A percentile compares a stretch with the other conserved stretches of the same genome.
Conservation (phyloP, 2,113 vertebrate species). For the Raphicerus campestris region DNA sequence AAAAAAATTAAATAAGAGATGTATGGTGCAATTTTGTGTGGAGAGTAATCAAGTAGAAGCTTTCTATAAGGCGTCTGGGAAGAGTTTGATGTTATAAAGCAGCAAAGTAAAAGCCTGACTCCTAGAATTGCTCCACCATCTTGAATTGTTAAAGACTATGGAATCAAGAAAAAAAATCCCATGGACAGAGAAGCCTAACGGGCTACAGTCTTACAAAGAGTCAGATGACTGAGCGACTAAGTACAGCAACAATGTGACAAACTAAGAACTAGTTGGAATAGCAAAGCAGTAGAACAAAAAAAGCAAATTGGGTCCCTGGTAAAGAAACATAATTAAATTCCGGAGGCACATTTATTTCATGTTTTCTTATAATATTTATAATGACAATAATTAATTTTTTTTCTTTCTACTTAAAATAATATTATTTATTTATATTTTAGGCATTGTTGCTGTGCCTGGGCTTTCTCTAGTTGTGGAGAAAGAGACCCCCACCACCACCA, state of each 20-base stretch:
- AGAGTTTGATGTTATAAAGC: neutral
- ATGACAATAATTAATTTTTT: neutral
- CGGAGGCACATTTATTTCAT: neutral
- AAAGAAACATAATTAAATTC: neutral
- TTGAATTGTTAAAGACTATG: neutral
- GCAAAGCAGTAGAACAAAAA: neutral
- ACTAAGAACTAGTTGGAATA: neutral
- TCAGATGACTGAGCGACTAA: rapidly evolving
- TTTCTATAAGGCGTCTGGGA: neutral
- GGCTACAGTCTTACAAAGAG: neutral
- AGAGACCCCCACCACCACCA: rapidly evolving
- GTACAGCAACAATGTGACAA: neutral
- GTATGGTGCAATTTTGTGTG: neutral
- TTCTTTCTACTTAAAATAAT: neutral
- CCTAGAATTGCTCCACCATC: neutral
- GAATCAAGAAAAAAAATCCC: neutral
- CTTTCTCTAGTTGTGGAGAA: neutral
- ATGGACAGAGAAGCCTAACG: neutral
- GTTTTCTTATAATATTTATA: neutral
- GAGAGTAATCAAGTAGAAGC: neutral
- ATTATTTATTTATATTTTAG: neutral
- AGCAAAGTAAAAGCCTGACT: neutral
- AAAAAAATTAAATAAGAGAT: neutral
- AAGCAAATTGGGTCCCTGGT: neutral
- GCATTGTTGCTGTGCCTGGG: neutral